phyloP scores from a whole-genome alignment of 2,113 vertebrate genomes.

The Salvelinus fontinalis region DNA sequence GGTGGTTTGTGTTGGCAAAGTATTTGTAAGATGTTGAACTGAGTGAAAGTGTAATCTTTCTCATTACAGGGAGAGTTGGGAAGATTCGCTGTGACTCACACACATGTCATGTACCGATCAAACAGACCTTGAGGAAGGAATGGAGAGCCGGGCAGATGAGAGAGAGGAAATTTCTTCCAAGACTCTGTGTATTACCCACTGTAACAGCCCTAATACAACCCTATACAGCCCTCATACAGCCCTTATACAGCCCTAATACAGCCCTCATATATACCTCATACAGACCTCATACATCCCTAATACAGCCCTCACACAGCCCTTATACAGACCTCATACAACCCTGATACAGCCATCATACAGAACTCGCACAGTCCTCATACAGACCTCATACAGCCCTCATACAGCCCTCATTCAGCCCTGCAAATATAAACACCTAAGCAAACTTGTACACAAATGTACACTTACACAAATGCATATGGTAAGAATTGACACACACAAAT shows the following conservation, averaged over 20 bases:
- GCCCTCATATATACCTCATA: too few species aligned
- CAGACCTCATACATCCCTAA: too few species aligned
- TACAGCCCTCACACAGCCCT: too few species aligned
- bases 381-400: too few species aligned
- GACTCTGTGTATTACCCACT: background rate
- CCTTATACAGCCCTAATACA: too few species aligned
- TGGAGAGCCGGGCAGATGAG: background rate
- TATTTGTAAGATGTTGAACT: slow-evolving; percentile 13
- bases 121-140: slow-evolving; percentile 19
- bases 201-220: background rate
- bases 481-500: background rate
- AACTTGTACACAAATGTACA: too few species aligned
- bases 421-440: background rate
- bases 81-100: slow-evolving; percentile 25
- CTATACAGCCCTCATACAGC: too few species aligned
- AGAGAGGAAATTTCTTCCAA: background rate
- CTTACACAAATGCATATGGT: too few species aligned
- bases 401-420: too few species aligned
- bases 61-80: slow-evolving; percentile 20
- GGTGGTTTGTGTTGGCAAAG: slow-evolving; percentile 2
- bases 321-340: too few species aligned
- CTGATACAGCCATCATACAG: too few species aligned
- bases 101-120: slow-evolving; percentile 26
- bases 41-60: slow-evolving; percentile 29
- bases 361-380: too few species aligned